Base-by-base conservation (phyloP, 2,888 invertebrate species). In the Hemaris fuciformis region DNA sequence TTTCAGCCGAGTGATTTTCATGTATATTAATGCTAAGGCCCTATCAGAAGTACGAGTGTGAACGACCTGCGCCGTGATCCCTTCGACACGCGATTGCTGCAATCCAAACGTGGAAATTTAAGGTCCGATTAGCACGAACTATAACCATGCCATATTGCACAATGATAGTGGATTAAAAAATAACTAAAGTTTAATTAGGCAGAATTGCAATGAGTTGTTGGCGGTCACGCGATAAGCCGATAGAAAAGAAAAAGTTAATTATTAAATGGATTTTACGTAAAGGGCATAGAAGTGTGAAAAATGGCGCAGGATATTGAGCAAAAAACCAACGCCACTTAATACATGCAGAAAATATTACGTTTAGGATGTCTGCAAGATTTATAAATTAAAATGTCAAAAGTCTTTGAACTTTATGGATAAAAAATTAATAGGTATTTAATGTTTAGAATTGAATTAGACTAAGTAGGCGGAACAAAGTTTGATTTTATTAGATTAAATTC, bases 11-110 rank as follows among this genome's bases (percentile, higher is more conserved):
- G 69, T 69, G 75, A 68, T 69, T 74, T 68, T 68, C 69, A 70
- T 71, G 66, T 69, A 66, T 65, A 71, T 68, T 68, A 70, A 70
- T 73, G 75, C 67, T 75, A 76, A 74, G 71, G 74, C 76, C 69
- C 75, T 70, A 76, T 76, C 75, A 69, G 64, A 66, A 63, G 63
- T 61, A 60, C 64, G 66, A 65, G 75, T 70, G 75, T 76, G 72
- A 76, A 76, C 67, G 75, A 74, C 77, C 75, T 69, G 65, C 62
- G 64, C 65, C 64, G 58, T 66, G 73, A 70, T 69, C 70, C 66
- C 71, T 64, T 60, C 63, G 65, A 66, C 68, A 69, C 68, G 68
- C 72, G 69, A 71, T 64, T 68, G 66, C 69, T 67, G 65, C 67
- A 66, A 68, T 72, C 65, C 64, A 8, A 53, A 42, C 46, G 38